These are phyloP conservation scores for Tachuris rubrigastra DNA, from an alignment of 2,113 vertebrate genomes.

Conservation along the genomic window DNA sequence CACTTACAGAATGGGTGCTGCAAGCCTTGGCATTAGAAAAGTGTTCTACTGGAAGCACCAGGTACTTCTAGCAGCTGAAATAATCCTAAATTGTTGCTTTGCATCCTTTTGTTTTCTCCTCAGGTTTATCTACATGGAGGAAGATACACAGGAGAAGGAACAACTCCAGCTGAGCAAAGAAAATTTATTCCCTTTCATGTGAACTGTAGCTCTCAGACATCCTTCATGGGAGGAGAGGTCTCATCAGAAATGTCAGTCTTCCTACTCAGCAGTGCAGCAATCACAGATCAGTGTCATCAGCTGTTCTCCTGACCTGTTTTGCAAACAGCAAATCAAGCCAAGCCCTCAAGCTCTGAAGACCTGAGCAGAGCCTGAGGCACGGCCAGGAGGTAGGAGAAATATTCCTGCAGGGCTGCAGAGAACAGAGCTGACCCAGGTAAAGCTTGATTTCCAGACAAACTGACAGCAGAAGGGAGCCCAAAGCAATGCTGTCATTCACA, in stretches of 20 bases:
- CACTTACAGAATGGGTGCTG: background rate
- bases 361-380: background rate
- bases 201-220: background rate
- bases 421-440: background rate
- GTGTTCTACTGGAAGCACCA: background rate
- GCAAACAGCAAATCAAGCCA: background rate
- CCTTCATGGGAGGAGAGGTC: background rate
- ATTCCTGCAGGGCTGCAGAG: background rate
- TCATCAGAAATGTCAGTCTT: background rate
- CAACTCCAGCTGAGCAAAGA: background rate
- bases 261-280: background rate
- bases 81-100: background rate
- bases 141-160: background rate
- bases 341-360: background rate
- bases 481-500: background rate
- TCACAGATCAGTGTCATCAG: background rate
- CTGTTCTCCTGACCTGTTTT: background rate
- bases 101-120: background rate
- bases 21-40: background rate
- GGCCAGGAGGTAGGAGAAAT: background rate
- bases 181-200: background rate
- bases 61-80: background rate
- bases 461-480: background rate
- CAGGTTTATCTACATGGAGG: fast-evolving
- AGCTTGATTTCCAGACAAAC: background rate